Base-by-base conservation (phyloP, 2,888 invertebrate genomes). In the Flexamia atlantica region DNA sequence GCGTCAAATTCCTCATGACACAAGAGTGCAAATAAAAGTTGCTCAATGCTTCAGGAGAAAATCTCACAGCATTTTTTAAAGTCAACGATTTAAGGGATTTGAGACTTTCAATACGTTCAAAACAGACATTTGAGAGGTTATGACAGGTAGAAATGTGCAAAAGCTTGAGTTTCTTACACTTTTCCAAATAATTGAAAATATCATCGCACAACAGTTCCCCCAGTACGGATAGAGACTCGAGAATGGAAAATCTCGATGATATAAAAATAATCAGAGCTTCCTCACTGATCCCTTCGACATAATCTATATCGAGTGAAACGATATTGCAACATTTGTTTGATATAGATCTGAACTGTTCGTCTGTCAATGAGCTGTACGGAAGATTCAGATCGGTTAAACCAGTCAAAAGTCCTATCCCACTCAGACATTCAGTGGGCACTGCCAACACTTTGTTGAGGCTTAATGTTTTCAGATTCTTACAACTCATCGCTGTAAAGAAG, bases 121-220 rank as follows among this genome's bases (percentile, higher is more conserved):
- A 82, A 76, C 64, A 53, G 12, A 30, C 79, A 64, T 83, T 68
- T n/a, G 76, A 50, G 5, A 84, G 50, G 20, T 64, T 76, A 10
- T 25, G 46, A 82, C 84, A 84, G 4, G 76, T 64, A 25, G 84
- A 82, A 30, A 84, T 79, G 32, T 84, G 84, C 10, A 84, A 32
- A 1, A 7, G 25, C 28, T 84, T 82, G n/a, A 84, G 46, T n/a
- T 23, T 81, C 14, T 25, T 7, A 79, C 84, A 84, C n/a, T 60
- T 60, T 30, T 40, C 46, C 0, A 84, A 30, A 42, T 57, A 20
- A 12, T 46, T 28, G 2, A 84, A 68, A 36, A 68, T 32, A 28
- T 64, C 74, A 32, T 84, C 82, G 17, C 82, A 79, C 30, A 84
- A 46, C 32, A 74, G 32, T 17, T 82, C 82, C 10, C 84, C 84